Conservation (phyloP, 1,140 invertebrate species). For the Physella acuta region DNA sequence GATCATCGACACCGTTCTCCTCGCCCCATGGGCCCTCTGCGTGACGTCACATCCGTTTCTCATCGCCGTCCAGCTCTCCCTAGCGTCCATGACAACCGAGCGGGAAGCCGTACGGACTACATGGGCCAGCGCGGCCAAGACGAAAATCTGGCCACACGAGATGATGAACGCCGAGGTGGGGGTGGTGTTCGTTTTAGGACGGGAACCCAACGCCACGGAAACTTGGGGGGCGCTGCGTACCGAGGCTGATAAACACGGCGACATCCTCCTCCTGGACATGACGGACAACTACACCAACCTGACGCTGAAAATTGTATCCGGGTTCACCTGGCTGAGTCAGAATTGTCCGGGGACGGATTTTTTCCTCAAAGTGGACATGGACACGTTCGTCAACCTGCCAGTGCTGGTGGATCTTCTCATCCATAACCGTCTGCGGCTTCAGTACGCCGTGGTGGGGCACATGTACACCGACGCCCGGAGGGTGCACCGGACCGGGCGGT, state of each 20-base stretch:
- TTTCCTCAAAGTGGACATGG: slow-evolving; percentile 86
- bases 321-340: slow-evolving; percentile 72
- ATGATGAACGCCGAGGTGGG: slow-evolving; percentile 10
- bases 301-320: slow-evolving; percentile 72
- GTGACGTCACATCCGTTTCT: slow-evolving; percentile 10
- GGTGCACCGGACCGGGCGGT: slow-evolving; percentile 31
- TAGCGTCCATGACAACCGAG: neutral
- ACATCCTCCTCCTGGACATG: slow-evolving; percentile 45
- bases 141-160: slow-evolving; percentile 25
- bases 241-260: slow-evolving; percentile 30
- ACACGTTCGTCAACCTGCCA: slow-evolving; percentile 77
- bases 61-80: slow-evolving; percentile 22
- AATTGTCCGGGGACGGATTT: slow-evolving; percentile 68
- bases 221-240: slow-evolving; percentile 9
- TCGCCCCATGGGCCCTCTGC: neutral
- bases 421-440: neutral
- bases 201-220: slow-evolving; percentile 17
- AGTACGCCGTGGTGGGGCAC: slow-evolving; percentile 12
- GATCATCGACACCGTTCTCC: neutral
- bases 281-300: slow-evolving; percentile 43
- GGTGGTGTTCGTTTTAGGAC: slow-evolving; percentile 34
- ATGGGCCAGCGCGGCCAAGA: slow-evolving; percentile 31
- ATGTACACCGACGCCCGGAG: neutral
- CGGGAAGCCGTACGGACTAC: slow-evolving; percentile 29
- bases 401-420: slow-evolving; percentile 26